A percentile compares a stretch with the other conserved stretches of the same genome.
These are phyloP conservation scores for Nesogale talazaci DNA, from an alignment of 2,113 vertebrate genomes.

Conservation along the genomic window DNA sequence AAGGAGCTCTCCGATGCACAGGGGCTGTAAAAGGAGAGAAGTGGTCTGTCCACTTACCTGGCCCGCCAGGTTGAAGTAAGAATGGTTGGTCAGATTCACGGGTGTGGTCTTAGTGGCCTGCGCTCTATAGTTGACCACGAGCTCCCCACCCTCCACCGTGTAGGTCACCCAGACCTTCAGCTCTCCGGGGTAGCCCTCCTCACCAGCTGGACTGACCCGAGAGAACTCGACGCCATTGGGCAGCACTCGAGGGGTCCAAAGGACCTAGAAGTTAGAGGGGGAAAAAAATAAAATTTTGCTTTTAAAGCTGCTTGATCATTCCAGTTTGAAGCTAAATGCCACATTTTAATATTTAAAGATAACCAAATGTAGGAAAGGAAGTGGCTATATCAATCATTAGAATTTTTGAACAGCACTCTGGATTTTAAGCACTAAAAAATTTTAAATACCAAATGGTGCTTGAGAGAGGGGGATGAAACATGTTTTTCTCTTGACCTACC, in stretches of 20 bases:
- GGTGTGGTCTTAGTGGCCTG: constrained; percentile 90
- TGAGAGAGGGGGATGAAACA: background rate
- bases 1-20: background rate
- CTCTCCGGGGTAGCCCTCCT: constrained; percentile 96
- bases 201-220: constrained; percentile 91
- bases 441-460: background rate
- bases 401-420: background rate
- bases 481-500: background rate
- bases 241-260: constrained; percentile 91
- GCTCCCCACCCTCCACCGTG: constrained; percentile 87
- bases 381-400: background rate
- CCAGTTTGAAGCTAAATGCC: constrained; percentile 7
- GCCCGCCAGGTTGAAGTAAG: constrained; percentile 96
- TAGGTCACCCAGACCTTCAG: constrained; percentile 93
- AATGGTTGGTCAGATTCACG: constrained; percentile 95
- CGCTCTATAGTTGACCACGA: constrained; percentile 90
- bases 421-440: constrained; percentile 17
- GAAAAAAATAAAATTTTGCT: constrained; percentile 47
- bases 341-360: constrained; percentile 54
- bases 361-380: constrained; percentile 9
- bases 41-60: constrained; percentile 87
- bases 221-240: constrained; percentile 90
- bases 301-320: constrained; percentile 19
- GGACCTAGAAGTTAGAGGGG: constrained; percentile 88
- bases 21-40: background rate